Conservation (phyloP, 2,888 invertebrate genomes). For the Dascillus cervinus region DNA sequence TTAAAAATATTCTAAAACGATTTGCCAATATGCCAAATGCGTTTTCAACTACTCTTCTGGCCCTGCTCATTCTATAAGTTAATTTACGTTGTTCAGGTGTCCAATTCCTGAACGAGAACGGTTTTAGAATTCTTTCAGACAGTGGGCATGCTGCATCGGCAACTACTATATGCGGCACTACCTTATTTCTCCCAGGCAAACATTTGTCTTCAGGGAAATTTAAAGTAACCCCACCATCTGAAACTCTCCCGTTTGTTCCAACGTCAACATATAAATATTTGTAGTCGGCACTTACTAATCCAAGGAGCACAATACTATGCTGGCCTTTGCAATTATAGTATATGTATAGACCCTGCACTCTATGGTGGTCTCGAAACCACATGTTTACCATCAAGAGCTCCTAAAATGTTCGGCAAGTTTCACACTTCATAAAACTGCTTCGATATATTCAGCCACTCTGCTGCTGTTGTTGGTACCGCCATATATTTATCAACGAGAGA, state of each 20-base stretch:
- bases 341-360: constrained; percentile 21
- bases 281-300: constrained; percentile 2
- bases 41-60: constrained; percentile 6
- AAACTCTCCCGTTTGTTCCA: constrained; percentile 2
- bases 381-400: constrained; percentile 24
- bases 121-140: constrained; percentile 5
- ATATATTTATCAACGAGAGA: constrained; percentile 2
- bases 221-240: constrained; percentile 6
- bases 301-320: constrained; percentile 17
- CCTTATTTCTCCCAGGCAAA: constrained; percentile 3
- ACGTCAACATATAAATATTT: constrained; percentile 1
- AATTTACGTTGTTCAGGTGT: constrained; percentile 3
- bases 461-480: constrained; percentile 7
- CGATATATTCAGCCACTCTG: constrained; percentile 8
- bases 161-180: constrained; percentile 5
- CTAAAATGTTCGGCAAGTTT: constrained; percentile 23
- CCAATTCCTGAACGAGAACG: constrained; percentile 4
- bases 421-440: constrained; percentile 12
- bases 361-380: constrained; percentile 14
- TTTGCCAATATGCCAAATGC: constrained; percentile 6
- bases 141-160: constrained; percentile 7
- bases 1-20: constrained; percentile 4
- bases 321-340: constrained; percentile 22
- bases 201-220: constrained; percentile 4
- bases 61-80: constrained; percentile 6